Evolutionary conservation across 1,140 invertebrate genomes (phyloP), one percentile per base, ranked within the genome.

Genomic region (Diabrotica undecimpunctata): DNA sequence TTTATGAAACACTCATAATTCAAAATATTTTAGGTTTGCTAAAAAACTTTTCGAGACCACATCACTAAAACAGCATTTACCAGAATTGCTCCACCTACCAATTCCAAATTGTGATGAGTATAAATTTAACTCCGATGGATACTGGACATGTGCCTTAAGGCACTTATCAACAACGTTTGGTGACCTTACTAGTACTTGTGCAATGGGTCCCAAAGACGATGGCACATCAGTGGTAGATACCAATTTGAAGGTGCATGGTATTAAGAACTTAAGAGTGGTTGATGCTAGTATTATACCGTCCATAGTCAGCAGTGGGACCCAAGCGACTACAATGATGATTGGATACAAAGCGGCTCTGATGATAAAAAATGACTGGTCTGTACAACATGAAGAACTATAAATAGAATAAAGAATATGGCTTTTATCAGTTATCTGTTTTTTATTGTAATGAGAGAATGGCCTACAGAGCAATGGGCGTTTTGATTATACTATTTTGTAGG

Each of bases 311-410:
- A 89, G 84, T 4, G 90, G 91, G 65, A 90, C 88, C 0, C 89
- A 90, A 74, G 89, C 88, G 1, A 82, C 89, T 0, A 83, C 83
- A 0, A 86, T 90, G 41, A 90, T 89, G 83, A 89, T 92, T 54
- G 90, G 81, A 1, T 89, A 91, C 70, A 91, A 89, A 72, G 89
- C 81, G 0, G 83, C 85, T 5, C 87, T 91, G 65, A 80, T 89
- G 72, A 85, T 90, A 55, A 88, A 84, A 73, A 79, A 82, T 69
- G 78, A 83, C 68, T 82, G 83, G 77, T 10, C 10, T 0, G 11
- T n/a, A 6, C 7, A 58, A 38, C 25, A 25, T 25, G 56, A 58
- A 5, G 56, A 58, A 38, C 56, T 58, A 25, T 58, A 37, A 38
- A 25, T 25, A 25, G 1, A 25, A 25, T 25, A 25, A 25, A 25